Conservation (phyloP, 2,888 invertebrate genomes). For the Chymomyza caudatula region DNA sequence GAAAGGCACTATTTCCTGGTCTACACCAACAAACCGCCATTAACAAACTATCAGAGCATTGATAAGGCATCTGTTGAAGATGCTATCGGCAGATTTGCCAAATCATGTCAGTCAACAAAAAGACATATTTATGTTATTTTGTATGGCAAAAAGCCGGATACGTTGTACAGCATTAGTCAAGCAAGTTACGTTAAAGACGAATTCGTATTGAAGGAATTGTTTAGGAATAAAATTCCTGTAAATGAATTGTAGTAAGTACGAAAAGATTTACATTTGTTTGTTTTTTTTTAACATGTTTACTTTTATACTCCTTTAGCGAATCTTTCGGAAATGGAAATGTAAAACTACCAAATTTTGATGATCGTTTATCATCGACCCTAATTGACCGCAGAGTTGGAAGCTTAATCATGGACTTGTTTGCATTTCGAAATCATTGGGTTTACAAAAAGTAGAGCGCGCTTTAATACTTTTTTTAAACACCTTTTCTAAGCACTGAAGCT, state of each 20-base stretch:
- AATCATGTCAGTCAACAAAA: conserved; percentile 35
- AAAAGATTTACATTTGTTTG: background rate
- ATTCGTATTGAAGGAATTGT: conserved; percentile 48
- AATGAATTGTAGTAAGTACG: conserved; percentile 45
- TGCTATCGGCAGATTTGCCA: conserved; percentile 40
- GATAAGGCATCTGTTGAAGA: conserved; percentile 26
- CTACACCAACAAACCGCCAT: conserved; percentile 13
- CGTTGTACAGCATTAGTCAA: conserved; percentile 39
- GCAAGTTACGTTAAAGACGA: conserved; percentile 21
- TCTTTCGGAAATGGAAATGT: conserved; percentile 37
- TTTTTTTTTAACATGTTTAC: background rate
- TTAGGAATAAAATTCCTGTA: conserved; percentile 37
- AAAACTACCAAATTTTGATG: conserved; percentile 35
- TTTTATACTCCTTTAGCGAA: conserved; percentile 21
- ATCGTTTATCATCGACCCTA: conserved; percentile 28
- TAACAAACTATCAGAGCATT: conserved; percentile 27
- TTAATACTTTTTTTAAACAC: background rate
- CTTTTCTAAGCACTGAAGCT: background rate
- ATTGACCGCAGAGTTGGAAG: conserved; percentile 48
- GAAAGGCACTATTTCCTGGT: conserved; percentile 50
- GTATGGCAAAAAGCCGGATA: conserved; percentile 41
- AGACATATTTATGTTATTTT: conserved; percentile 42
- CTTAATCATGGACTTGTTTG: conserved; percentile 54
- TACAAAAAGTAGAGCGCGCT: conserved; percentile 23
- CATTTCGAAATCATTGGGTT: conserved; percentile 57